Base-by-base conservation (phyloP, 2,888 invertebrate genomes). In the Augochlorella aurata region DNA sequence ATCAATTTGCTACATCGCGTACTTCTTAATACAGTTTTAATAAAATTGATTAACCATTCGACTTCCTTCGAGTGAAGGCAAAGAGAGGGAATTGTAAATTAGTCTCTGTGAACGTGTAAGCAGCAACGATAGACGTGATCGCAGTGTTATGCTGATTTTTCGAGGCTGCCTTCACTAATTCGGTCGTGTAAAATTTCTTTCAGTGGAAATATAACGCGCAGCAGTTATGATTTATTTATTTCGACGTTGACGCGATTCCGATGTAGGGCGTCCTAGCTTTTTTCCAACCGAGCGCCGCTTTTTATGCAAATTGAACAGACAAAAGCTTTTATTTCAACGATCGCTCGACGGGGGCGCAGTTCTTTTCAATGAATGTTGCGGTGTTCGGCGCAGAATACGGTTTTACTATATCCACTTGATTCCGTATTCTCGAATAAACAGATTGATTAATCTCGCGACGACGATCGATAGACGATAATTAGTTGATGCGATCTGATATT, bases 321-420 rank as follows among this genome's bases (percentile, higher is more conserved):
- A 54, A 81, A 81, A 68, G 81, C 81, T 81, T 82, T 82, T 75
- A 81, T 63, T 81, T 71, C 67, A 75, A 81, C 63, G 81, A 38
- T 21, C 14, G 45, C 8, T 45, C 49, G 44, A 38, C 18, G 18
- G 63, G 44, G 18, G 24, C 18, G 50, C 52, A 0, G 21, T 38
- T 49, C 16, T 66, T 79, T 58, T 50, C 45, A 8, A 47, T 49
- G 45, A 78, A 69, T 52, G 54, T 71, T 58, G n/a, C 49, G 67
- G 24, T 1, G 21, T 0, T 14, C 58, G 5, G 24, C 14, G 21
- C 24, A 7, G 24, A 24, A 58, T 58, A 58, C 58, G 21, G 24
- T 58, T 58, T 14, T 14, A 24, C 24, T 44, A 16, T 45, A 12
- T 44, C 18, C 14, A 8, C n/a, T 12, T 16, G n/a, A 16, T 61